Evolutionary conservation across 1,140 invertebrate genomes (phyloP).

Genomic region (Drosophila rhopaloa): DNA sequence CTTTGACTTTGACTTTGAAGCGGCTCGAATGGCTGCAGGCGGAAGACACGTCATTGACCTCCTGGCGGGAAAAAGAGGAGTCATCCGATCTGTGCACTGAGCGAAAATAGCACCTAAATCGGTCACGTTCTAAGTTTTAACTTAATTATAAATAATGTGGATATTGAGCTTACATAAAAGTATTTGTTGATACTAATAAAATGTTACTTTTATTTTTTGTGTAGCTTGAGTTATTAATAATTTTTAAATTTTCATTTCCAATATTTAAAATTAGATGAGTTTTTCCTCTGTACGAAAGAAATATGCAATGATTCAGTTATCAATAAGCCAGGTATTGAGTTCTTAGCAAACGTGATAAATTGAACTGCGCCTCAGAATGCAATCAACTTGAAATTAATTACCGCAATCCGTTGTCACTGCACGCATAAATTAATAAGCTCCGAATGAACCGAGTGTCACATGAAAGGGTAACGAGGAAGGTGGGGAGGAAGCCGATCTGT

Average conservation of each 20-base stretch:
- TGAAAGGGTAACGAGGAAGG: neutral
- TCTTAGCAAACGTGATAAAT: constrained; percentile 15
- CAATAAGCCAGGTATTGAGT: neutral
- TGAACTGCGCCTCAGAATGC: constrained; percentile 29
- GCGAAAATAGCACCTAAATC: neutral
- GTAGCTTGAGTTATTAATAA: too few relatives aligned
- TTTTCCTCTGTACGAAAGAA: neutral
- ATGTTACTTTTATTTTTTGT: too few relatives aligned
- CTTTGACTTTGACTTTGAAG: constrained; percentile 71
- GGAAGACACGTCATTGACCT: constrained; percentile 70
- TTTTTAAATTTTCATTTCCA: neutral
- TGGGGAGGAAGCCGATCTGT: constrained; percentile 4
- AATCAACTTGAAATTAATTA: constrained; percentile 66
- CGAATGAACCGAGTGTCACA: constrained; percentile 25
- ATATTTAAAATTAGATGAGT: neutral
- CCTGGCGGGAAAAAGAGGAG: constrained; percentile 11
- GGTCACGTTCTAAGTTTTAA: too few relatives aligned
- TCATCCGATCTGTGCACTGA: neutral
- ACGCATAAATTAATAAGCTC: constrained; percentile 68
- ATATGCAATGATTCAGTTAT: constrained; percentile 15
- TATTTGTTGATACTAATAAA: too few relatives aligned
- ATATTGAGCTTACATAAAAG: too few relatives aligned
- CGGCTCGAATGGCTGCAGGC: constrained; percentile 45
- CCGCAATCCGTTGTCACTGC: constrained; percentile 53
- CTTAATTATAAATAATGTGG: too few relatives aligned